These are phyloP conservation scores for Melanerpes formicivorus DNA, from an alignment of 2,113 vertebrate species.

Conservation along the genomic window DNA sequence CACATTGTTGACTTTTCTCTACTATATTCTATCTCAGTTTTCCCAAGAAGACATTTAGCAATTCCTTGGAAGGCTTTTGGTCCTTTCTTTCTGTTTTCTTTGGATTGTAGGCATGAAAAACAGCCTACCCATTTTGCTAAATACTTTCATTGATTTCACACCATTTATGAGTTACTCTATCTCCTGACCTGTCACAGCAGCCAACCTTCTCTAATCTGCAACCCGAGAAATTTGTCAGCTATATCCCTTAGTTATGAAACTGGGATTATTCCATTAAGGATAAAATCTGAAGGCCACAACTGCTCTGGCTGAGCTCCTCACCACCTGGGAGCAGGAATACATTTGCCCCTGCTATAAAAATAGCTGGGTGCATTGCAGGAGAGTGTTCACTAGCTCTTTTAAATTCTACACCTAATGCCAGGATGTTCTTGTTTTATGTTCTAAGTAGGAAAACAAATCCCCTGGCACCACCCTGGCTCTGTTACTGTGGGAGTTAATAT, in stretches of 20 bases:
- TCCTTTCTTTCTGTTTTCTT: not conserved
- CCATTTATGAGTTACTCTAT: not conserved
- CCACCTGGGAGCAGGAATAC: not conserved
- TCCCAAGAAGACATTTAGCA: not conserved
- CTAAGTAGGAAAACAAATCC: not conserved
- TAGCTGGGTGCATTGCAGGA: not conserved
- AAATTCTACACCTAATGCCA: not conserved
- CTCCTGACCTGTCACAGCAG: not conserved
- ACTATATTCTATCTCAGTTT: not conserved
- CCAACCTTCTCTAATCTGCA: slow-evolving; percentile 2
- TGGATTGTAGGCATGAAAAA: not conserved
- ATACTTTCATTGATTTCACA: not conserved
- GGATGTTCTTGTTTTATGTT: not conserved
- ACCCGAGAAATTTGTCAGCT: slow-evolving; percentile 26
- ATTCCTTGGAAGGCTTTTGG: not conserved
- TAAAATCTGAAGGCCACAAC: slow-evolving; percentile 18
- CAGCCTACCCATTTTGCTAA: not conserved
- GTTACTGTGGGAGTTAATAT: not conserved
- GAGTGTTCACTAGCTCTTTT: not conserved
- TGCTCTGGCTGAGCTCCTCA: not conserved
- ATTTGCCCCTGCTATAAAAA: not conserved
- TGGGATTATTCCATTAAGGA: slow-evolving; percentile 18
- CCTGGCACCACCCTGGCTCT: not conserved
- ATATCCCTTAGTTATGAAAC: slow-evolving; percentile 47
- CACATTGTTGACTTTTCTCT: not conserved